These are phyloP conservation scores for Phymatocera aterrima DNA, from an alignment of 2,888 invertebrate genomes.

Conservation along the genomic window DNA sequence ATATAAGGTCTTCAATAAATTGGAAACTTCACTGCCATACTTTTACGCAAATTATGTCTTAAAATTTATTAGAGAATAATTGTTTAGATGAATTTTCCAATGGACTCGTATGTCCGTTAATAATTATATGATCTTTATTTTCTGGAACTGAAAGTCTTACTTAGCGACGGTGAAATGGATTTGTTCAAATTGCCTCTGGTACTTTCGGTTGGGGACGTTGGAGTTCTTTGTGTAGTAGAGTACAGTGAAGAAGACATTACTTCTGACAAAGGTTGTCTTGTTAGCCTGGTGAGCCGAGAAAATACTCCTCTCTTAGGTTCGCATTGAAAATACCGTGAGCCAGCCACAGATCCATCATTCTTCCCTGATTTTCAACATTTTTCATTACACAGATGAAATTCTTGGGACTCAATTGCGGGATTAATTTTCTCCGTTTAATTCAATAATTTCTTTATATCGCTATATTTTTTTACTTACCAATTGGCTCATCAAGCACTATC, in stretches of 20 bases:
- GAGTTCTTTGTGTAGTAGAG: constrained; percentile 69
- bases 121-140: not conserved
- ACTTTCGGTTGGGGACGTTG: constrained; percentile 73
- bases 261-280: constrained; percentile 82
- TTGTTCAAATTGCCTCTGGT: constrained; percentile 74
- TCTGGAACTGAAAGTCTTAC: constrained; percentile 65
- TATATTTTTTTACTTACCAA: constrained; percentile 81
- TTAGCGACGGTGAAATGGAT: constrained; percentile 69
- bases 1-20: not conserved
- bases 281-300: constrained; percentile 91
- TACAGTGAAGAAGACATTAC: constrained; percentile 73
- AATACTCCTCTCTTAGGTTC: constrained; percentile 95
- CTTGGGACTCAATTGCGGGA: constrained; percentile 15
- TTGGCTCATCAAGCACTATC: constrained; percentile 95
- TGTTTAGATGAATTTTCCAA: not conserved
- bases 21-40: not conserved
- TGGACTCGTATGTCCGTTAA: not conserved
- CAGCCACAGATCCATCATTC: constrained; percentile 97
- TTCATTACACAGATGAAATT: constrained; percentile 6
- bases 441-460: constrained; percentile 7
- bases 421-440: constrained; percentile 8
- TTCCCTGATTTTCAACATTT: constrained; percentile 82
- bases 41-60: not conserved
- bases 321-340: constrained; percentile 95
- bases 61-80: constrained; percentile 7